Conservation (phyloP, 1,140 invertebrate species). For the Drosophila nebulosa region DNA sequence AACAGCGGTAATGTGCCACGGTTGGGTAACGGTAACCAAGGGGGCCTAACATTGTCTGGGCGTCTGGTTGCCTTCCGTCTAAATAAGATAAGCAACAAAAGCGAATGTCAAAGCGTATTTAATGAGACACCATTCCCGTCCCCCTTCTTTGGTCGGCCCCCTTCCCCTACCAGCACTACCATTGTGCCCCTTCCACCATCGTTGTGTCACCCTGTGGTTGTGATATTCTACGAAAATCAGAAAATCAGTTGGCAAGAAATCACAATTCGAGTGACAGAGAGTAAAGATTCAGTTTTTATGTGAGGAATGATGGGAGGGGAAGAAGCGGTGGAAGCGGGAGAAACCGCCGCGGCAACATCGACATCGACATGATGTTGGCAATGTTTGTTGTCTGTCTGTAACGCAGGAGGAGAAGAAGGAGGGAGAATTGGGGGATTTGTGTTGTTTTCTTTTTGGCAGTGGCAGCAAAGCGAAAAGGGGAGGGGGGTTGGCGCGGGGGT, state of each 20-base stretch:
- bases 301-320: no score
- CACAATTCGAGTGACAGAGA: constrained; percentile 33
- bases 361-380: constrained; percentile 45
- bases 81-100: constrained; percentile 59
- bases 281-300: neutral
- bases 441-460: neutral
- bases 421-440: constrained; percentile 12
- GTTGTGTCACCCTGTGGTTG: constrained; percentile 21
- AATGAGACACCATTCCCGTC: constrained; percentile 47
- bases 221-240: constrained; percentile 69
- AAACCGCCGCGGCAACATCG: constrained; percentile 30
- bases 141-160: neutral
- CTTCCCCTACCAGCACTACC: no score
- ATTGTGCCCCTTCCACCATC: no score
- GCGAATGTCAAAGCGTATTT: constrained; percentile 74
- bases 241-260: constrained; percentile 78
- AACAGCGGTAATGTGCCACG: neutral
- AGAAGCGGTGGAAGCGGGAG: neutral
- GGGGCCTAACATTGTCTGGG: constrained; percentile 48
- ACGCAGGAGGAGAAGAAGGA: neutral
- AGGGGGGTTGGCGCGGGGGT: no score
- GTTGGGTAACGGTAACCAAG: neutral
- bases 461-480: no score
- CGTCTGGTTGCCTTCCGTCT: constrained; percentile 15
- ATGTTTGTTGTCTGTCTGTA: constrained; percentile 23